phyloP scores from a whole-genome alignment of 2,113 vertebrate species.

The Lasiurus cinereus region DNA sequence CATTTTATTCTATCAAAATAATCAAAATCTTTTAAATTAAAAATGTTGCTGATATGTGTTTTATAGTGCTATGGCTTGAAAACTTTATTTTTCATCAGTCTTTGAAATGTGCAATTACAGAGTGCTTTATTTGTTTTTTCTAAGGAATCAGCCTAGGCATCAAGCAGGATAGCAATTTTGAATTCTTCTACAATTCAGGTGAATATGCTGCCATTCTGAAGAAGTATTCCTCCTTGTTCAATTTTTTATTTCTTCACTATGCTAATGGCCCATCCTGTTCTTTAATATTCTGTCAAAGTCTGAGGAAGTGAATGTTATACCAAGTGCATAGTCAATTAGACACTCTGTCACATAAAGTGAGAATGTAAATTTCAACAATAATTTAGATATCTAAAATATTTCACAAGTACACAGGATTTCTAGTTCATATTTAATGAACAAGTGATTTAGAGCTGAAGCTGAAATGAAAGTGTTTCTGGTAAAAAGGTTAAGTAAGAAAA shows the following conservation, averaged over 20 bases:
- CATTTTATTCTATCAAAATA: constrained; percentile 26
- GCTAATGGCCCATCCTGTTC: background rate
- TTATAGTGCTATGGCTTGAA: constrained; percentile 41
- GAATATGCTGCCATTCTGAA: constrained; percentile 47
- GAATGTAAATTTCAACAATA: constrained; percentile 74
- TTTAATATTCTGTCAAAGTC: constrained; percentile 61
- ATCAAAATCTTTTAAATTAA: constrained; percentile 29
- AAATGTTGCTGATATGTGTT: constrained; percentile 65
- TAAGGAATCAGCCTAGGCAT: constrained; percentile 30
- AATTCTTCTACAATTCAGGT: constrained; percentile 41
- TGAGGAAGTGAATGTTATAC: constrained; percentile 51
- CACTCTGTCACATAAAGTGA: constrained; percentile 52
- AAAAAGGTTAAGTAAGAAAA: constrained; percentile 75
- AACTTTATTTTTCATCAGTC: constrained; percentile 37
- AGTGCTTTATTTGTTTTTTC: constrained; percentile 52
- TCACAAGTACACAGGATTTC: constrained; percentile 71
- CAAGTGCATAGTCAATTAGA: constrained; percentile 57
- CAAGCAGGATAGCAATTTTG: background rate
- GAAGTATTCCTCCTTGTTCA: background rate
- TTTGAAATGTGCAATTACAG: constrained; percentile 6
- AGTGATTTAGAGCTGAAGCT: constrained; percentile 74
- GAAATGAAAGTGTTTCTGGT: constrained; percentile 74
- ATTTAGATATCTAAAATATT: constrained; percentile 79
- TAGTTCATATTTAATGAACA: constrained; percentile 80
- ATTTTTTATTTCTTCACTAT: constrained; percentile 26